These are phyloP conservation scores for Alligator mississippiensis DNA, from an alignment of 2,113 vertebrate species.

Conservation along the genomic window DNA sequence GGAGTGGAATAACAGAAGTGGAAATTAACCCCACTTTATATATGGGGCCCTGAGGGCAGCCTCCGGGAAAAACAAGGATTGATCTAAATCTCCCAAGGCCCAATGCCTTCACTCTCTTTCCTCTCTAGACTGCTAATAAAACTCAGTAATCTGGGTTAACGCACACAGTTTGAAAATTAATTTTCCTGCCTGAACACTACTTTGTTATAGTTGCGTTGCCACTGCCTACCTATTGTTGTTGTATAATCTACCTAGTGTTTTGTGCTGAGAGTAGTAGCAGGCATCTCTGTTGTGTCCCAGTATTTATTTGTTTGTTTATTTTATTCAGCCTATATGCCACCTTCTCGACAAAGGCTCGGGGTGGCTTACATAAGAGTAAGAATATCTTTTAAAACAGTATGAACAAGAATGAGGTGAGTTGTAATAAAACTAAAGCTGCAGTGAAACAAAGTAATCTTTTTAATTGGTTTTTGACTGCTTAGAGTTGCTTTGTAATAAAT, in stretches of 20 bases:
- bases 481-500: background rate
- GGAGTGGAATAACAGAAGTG: background rate
- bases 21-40: background rate
- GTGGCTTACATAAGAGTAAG: too few relatives aligned
- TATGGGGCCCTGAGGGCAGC: background rate
- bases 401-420: too few relatives aligned
- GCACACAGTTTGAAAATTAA: background rate
- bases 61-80: background rate
- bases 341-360: too few relatives aligned
- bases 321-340: too few relatives aligned
- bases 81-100: too few relatives aligned
- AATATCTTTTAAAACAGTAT: too few relatives aligned
- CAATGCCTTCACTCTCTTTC: background rate
- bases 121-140: background rate
- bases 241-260: background rate
- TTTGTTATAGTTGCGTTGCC: background rate
- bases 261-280: background rate
- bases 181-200: background rate
- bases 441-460: background rate
- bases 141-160: background rate
- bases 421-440: background rate
- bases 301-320: too few relatives aligned
- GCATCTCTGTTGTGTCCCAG: background rate
- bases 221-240: background rate
- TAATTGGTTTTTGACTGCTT: background rate